phyloP scores from a whole-genome alignment of 2,888 invertebrate genomes.

The Cheilosia scutellata region DNA sequence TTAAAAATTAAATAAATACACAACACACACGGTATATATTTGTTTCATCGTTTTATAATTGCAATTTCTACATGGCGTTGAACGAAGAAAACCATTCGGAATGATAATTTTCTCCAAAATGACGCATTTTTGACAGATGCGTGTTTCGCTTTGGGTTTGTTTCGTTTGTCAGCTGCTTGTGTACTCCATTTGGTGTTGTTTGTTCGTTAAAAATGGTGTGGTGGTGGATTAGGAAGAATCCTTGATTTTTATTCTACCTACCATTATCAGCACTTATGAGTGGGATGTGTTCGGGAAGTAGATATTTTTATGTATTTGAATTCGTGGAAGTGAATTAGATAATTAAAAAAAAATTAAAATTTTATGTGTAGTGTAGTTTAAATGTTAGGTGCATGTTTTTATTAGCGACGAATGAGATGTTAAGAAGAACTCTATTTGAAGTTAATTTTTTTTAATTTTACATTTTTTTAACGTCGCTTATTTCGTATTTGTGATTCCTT shows the following conservation, averaged over 20 bases:
- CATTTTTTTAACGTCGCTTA: too few relatives aligned
- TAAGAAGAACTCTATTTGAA: too few relatives aligned
- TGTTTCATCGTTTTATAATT: slow-evolving; percentile 21
- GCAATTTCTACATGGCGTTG: slow-evolving; percentile 57
- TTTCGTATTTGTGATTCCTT: too few relatives aligned
- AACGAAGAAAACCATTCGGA: slow-evolving; percentile 42
- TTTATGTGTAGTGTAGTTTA: too few relatives aligned
- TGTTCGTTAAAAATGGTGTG: slow-evolving; percentile 18
- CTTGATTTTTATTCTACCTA: slow-evolving; percentile 9
- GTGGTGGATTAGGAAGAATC: slow-evolving; percentile 37
- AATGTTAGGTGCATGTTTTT: too few relatives aligned
- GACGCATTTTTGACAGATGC: slow-evolving; percentile 76
- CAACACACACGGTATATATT: neutral
- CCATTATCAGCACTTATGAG: slow-evolving; percentile 18
- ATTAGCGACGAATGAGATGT: too few relatives aligned
- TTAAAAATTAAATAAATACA: slow-evolving; percentile 39
- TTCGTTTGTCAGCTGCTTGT: slow-evolving; percentile 70
- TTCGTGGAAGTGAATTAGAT: neutral
- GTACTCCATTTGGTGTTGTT: slow-evolving; percentile 31
- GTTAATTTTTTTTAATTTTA: too few relatives aligned
- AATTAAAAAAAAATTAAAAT: neutral
- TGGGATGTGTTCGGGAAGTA: slow-evolving; percentile 52
- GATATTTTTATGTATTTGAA: slow-evolving; percentile 13
- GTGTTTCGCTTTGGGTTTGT: slow-evolving; percentile 59
- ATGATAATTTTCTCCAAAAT: slow-evolving; percentile 56